Base-by-base conservation (phyloP, 2,113 vertebrate genomes). In the Hystrix brachyura region DNA sequence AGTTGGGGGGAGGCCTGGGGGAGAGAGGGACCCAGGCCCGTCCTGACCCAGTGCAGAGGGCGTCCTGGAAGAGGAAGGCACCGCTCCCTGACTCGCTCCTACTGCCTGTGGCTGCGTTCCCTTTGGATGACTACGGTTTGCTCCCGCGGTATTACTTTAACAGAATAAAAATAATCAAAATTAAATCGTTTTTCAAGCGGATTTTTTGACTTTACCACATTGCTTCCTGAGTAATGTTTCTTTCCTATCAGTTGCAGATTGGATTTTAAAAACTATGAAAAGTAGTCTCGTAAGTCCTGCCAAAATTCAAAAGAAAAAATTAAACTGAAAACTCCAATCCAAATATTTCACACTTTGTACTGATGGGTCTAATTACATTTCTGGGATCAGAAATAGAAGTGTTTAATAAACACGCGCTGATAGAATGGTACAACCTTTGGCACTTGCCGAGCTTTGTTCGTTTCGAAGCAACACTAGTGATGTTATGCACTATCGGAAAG, bases 261-360 rank as follows among this genome's bases (percentile, higher is more conserved):
- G 11, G 23, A 86, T 91, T 95, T 96, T 91, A 65, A 82, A 88
- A 93, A 29, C 29, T 64, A 76, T 78, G 27, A 88, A 93, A 96
- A 91, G 27, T 85, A 91, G 60, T 60, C 53, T 88, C 78, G 29
- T 69, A 78, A 65, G 76, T 97, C 38, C 34, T 83, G 59, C 81
- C 76, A 55, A 82, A 69, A 72, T 78, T 72, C 4, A 32, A 69
- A 92, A 69, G 79, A 6, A 65, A 43, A 82, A 69, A 55, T 18
- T 62, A 23, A 95, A 60, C 64, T 71, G 12, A 92, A 92, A 92
- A 91, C 48, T 9, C n/a, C 57, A 72, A n/a, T 65, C 43, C 87
- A 91, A 91, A 81, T 90, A 89, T 96, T 96, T 97, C 86, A 94
- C 48, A 88, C 79, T 83, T 86, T 65, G 87, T 96, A 27, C 60